Evolutionary conservation across 2,888 invertebrate species (phyloP), one percentile per base, ranked within the genome.

Genomic region (Agonopterix subpropinquella): DNA sequence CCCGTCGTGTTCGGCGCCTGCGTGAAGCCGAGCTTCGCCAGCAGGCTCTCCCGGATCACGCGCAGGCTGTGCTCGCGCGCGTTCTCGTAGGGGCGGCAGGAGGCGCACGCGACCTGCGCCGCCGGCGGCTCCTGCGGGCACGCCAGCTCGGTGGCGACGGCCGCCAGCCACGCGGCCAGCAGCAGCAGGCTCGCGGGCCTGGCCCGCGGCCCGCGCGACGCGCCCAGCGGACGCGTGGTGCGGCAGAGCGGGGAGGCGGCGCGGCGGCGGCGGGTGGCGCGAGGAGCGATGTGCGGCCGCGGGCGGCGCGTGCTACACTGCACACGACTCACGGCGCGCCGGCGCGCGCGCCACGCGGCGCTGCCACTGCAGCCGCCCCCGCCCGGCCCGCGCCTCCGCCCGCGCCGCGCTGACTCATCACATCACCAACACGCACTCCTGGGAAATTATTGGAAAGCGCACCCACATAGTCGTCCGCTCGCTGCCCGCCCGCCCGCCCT

Each of bases 1-100:
- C 90, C 90, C 11, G 92, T 92, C 52, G 91, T 92, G 69, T 92
- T 92, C 41, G 92, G 92, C 44, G 91, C 89, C 61, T 89, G 89
- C 52, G 88, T 80, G 67, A 92, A 82, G 55, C 92, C 91, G 53
- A 92, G 82, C 62, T 92, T 91, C 57, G 89, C 89, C 51, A 92
- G 79, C 53, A 92, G 89, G 71, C 91, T 91, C 70, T 90, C 89
- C 68, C 92, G 92, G 61, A 93, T 92, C 50, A 90, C 89, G 65
- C 89, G 89, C 53, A 92, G 80, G 66, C 90, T 92, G 62, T 91
- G 88, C 62, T 90, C 89, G 59, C 91, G 89, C 47, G 90, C 85
- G 73, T 90, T 89, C 61, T 91, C 90, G 59, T 89, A 72, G 41
- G 89, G 77, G 53, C 89, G 89, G 66, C 91, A 91, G 56, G 89